Percentiles rank a stretch among this genome's conserved stretches.
phyloP scores from a whole-genome alignment of 2,797 vertebrate species.

The Phalanger gymnotis region DNA sequence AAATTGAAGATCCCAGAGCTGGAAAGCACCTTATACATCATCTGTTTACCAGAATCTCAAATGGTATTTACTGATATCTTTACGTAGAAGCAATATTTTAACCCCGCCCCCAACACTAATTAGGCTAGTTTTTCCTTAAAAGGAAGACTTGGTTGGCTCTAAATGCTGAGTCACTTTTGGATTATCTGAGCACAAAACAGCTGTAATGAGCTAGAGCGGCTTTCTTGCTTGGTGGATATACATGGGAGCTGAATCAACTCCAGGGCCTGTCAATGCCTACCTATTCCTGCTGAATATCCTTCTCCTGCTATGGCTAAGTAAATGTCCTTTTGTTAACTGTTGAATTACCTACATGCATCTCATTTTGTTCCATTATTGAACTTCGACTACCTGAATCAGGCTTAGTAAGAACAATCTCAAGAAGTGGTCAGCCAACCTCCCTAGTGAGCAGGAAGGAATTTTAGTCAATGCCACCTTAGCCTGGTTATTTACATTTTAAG shows the following conservation, averaged over 20 bases:
- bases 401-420: background rate
- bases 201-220: background rate
- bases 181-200: background rate
- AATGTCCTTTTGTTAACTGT: background rate
- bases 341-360: background rate
- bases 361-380: no score
- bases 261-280: background rate
- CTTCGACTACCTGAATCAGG: background rate
- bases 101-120: background rate
- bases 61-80: background rate
- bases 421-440: background rate
- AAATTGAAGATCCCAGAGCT: background rate
- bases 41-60: background rate
- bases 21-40: background rate
- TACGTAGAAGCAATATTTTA: background rate
- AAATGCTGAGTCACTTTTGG: background rate
- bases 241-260: background rate
- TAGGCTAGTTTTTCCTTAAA: background rate
- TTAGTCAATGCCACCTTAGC: background rate
- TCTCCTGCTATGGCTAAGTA: no score
- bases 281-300: no score
- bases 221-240: background rate
- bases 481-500: background rate
- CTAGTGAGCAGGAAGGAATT: background rate
- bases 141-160: background rate